Evolutionary conservation across 64 coral and sea anemone species (phyloP).

Genomic region (Actinia tenebrosa): DNA sequence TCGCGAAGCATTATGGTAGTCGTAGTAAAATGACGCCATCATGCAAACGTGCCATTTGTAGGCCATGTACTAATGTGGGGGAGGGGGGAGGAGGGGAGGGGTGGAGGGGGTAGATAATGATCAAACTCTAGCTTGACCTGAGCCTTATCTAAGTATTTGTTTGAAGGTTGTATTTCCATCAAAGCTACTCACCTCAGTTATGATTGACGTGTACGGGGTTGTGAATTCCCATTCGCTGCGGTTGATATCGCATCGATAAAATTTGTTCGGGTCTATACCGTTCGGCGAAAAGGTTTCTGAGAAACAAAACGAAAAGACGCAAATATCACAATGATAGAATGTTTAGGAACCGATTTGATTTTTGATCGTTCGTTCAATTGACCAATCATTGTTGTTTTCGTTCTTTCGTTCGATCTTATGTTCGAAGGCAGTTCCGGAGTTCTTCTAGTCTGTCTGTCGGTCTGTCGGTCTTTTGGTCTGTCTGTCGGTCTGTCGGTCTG

Average conservation of each 20-base stretch:
- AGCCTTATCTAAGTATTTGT: neutral
- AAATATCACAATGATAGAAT: neutral
- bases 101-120: no score
- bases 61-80: no score
- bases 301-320: neutral
- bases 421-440: no score
- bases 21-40: no score
- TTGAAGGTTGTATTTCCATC: no score
- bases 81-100: no score
- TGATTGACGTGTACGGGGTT: constrained; percentile 67
- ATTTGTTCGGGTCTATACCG: constrained; percentile 45
- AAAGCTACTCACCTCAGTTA: constrained; percentile 58
- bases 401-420: no score
- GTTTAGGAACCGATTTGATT: neutral
- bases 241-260: constrained; percentile 58
- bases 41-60: no score
- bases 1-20: no score
- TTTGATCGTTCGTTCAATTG: no score
- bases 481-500: no score
- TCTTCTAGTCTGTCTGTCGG: no score
- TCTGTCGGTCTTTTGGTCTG: neutral
- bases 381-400: neutral
- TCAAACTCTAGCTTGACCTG: neutral
- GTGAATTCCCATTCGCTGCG: constrained; percentile 82
- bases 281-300: constrained; percentile 50